Base-by-base conservation (phyloP, 2,888 invertebrate species). In the Stenolophus ochropezus region DNA sequence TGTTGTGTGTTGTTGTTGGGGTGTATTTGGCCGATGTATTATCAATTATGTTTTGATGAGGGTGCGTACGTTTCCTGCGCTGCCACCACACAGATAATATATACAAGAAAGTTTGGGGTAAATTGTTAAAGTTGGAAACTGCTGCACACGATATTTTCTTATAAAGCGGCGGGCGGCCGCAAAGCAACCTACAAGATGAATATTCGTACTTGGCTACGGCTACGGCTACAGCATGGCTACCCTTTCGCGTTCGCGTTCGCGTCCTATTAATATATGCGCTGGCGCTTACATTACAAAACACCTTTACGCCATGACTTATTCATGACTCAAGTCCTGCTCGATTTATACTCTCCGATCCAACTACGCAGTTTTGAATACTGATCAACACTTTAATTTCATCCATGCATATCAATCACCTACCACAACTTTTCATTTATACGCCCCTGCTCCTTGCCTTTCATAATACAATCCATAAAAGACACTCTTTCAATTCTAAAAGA, bases 171-270 rank as follows among this genome's bases (percentile, higher is more conserved):
- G 11, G 47, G 49, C 53, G 16, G 51, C 65, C 42, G 61, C 61
- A 75, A 58, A 75, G 51, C 65, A 79, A 83, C 76, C 74, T 80
- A 82, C 69, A 79, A 74, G 80, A 83, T 83, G 82, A 83, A 82
- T 73, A 83, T 65, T 51, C 47, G 23, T 74, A 53, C 49, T 74
- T 69, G 74, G 61, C 21, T 58, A 20, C 33, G 33, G 33, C 33
- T 11, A 42, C 33, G 27, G 16, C 47, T 49, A 73, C 23, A n/a
- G n/a, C 49, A 65, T 69, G 74, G 61, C 21, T 58, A 20, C 33
- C 8, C 8, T 11, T 11, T 11, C 33, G 27, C 5, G 20, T 49
- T 49, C 23, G 49, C 47, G 47, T 69, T 69, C 65, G 65, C 49
- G 49, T 47, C 47, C 49, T 73, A 73, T 73, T 69, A 69, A 69